Base-by-base conservation (phyloP, 2,797 vertebrate genomes). In the Enteromius afrohamiltoni region DNA sequence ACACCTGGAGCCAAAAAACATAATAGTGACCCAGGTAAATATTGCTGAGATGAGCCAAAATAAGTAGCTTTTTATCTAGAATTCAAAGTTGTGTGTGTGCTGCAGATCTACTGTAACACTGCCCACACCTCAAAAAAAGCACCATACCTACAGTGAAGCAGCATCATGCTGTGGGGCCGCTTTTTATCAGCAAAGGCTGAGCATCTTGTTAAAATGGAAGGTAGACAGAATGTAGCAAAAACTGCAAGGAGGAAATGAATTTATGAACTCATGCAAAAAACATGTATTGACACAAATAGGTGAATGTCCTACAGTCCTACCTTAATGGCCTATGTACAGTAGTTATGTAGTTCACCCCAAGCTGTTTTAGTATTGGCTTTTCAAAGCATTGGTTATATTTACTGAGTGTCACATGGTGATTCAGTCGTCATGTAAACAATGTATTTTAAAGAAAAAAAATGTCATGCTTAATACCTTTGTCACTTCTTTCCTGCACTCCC, bases 171-270 rank as follows among this genome's bases (percentile, higher is more conserved):
- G 40, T 49, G 53, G 73, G 6, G 13, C 69, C 42, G 29, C 55
- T 29, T 60, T 53, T 16, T n/a, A 73, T 60, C 40, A 81, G 79
- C 53, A 73, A 55, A 70, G 42, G 40, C 40, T 73, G 69, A 62
- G 7, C 29, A 17, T 80, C 79, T 73, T 81, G 79, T 81, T 81
- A 23, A 81, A 81, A 49, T 58, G 17, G 13, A 70, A 80, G 3
- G 34, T 42, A 70, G 67, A 45, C 23, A 70, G 37, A 6, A 80
- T 80, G 8, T 26, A 58, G 49, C 64, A 69, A 69, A 55, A 19
- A 69, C 64, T 53, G 34, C 10, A 7, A 47, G 23, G 11, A 14
- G 4, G 34, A 37, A 45, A 29, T 60, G 2, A 45, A 68, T 64
- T 60, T 16, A 29, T 42, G 9, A 19, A 58, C 23, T 6, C 21